A percentile compares a stretch with the other conserved stretches of the same genome.
Conservation (phyloP, 1,140 invertebrate genomes). For the Papilio polyxenes region DNA sequence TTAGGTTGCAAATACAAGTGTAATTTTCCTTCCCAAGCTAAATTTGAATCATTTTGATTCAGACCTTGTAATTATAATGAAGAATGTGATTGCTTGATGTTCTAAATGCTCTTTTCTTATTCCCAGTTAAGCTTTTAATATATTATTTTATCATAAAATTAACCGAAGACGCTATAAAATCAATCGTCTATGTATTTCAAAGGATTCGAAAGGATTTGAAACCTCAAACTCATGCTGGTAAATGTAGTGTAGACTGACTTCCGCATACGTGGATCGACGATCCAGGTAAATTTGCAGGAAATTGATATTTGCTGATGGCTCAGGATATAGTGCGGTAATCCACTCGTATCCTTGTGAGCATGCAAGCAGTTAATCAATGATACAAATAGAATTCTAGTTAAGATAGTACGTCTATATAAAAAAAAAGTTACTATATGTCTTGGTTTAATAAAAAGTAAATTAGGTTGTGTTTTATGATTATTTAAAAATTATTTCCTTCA, state of each 20-base stretch:
- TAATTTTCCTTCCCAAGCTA: no score
- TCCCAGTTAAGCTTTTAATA: no score
- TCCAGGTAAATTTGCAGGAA: conserved; percentile 14
- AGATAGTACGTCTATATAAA: no score
- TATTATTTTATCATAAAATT: not conserved
- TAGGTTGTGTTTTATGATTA: no score
- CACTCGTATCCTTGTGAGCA: not conserved
- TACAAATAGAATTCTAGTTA: not conserved
- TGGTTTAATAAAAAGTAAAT: no score
- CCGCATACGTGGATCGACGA: conserved; percentile 4
- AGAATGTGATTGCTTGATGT: no score
- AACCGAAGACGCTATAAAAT: not conserved
- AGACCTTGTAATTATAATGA: no score
- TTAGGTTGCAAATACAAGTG: no score
- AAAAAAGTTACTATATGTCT: no score
- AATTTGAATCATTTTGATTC: no score
- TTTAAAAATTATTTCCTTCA: no score
- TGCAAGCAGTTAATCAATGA: not conserved
- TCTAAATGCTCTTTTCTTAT: no score
- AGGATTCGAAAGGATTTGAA: not conserved
- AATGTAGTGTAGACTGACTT: conserved; percentile 4
- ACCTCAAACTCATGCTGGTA: not conserved
- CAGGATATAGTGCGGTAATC: not conserved
- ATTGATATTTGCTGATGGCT: conserved; percentile 18
- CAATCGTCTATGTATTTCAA: not conserved